A percentile compares a stretch with the other conserved stretches of the same genome.
These are phyloP conservation scores for Hemibagrus guttatus DNA, from an alignment of 2,797 vertebrate genomes.

Conservation along the genomic window DNA sequence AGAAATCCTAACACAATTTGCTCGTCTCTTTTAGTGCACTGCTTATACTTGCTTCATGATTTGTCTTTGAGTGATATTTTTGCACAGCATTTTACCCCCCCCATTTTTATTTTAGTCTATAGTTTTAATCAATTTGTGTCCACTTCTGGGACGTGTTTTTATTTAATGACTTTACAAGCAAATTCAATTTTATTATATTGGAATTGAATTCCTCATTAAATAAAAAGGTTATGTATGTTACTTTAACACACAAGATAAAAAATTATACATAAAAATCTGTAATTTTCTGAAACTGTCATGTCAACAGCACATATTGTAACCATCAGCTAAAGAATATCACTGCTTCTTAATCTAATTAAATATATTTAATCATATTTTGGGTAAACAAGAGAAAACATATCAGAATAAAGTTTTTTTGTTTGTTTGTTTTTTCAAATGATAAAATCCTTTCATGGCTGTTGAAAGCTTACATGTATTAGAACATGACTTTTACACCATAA, in stretches of 20 bases:
- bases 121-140: not conserved
- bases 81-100: not conserved
- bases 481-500: not conserved
- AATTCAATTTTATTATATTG: too few relatives aligned
- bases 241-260: not conserved
- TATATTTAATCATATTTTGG: not conserved
- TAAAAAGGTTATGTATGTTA: not conserved
- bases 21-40: not conserved
- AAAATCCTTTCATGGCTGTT: not conserved
- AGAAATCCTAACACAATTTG: not conserved
- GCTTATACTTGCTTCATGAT: not conserved
- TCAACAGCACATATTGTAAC: not conserved
- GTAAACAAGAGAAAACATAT: not conserved
- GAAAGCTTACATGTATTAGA: not conserved
- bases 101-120: not conserved
- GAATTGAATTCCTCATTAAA: not conserved
- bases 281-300: not conserved
- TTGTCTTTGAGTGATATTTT: not conserved
- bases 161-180: not conserved
- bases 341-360: not conserved
- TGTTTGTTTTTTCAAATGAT: not conserved
- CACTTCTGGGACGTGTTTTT: not conserved
- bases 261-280: not conserved
- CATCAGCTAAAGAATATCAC: not conserved
- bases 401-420: not conserved